Base-by-base conservation (phyloP, 2,113 vertebrate genomes). In the Oncorhynchus nerka region DNA sequence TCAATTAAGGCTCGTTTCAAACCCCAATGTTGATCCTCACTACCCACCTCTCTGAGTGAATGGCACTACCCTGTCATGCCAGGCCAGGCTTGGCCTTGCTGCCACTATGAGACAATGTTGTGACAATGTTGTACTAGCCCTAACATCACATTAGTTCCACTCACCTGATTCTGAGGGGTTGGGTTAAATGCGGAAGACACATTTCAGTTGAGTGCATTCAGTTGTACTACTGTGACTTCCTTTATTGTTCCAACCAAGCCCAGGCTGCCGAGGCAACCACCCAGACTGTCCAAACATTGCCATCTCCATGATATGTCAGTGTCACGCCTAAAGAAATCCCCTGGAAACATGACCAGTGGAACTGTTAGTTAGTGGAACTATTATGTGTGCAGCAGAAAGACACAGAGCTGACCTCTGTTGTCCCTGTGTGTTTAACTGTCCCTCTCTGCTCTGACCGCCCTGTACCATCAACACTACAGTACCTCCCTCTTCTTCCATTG, bases 391-490 rank as follows among this genome's bases (percentile, higher is more conserved):
- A 57, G 59, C 71, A 70, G 73, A 64, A 75, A 78, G 79, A 74
- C 75, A 70, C 76, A 71, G 30, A 39, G 55, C 32, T 39, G 70
- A 68, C 76, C 59, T n/a, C 51, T 57, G 68, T 71, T 67, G 19
- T 34, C 19, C 39, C 39, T 45, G 39, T 12, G 9, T 45, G 39
- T 11, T 45, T 45, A 45, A 45, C 39, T 45, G 39, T 45, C 39
- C 6, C n/a, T 62, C 2, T 22, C 34, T 19, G 51, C 32, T 48
- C 55, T 26, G 75, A 24, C 67, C 51, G 13, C 34, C 48, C 57
- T 65, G 62, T 83, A 80, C 80, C 81, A 84, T 1, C 79, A 78
- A 72, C 86, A 83, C 78, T 65, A 72, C 86, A 83, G 77, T 62
- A 68, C 65, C 83, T 59, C 2, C 69, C 70, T 71, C 84, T 67